Percentiles rank a stretch among this genome's conserved stretches.
Evolutionary conservation across 2,797 vertebrate species (phyloP).

Genomic region (Rhinogobio ventralis): DNA sequence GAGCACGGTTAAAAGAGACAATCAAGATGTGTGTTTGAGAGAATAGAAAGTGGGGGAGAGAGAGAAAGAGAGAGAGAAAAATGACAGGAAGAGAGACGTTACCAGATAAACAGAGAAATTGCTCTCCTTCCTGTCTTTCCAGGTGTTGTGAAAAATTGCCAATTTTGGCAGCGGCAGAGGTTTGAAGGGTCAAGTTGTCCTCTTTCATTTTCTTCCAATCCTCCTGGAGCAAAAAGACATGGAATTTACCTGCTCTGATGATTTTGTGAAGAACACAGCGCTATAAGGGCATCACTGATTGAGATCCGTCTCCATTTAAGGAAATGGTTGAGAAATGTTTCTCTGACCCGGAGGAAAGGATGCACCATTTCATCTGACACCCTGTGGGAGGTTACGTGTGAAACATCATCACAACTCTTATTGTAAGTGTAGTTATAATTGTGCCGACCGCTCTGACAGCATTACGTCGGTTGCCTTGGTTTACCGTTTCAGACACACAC

Average conservation of each 20-base stretch:
- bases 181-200: conserved; percentile 68
- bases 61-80: conserved; percentile 9
- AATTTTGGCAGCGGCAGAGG: conserved; percentile 67
- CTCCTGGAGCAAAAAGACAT: conserved; percentile 69
- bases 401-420: conserved; percentile 59
- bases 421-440: conserved; percentile 63
- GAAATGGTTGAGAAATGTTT: conserved; percentile 62
- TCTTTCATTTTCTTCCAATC: conserved; percentile 25
- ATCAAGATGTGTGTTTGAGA: conserved; percentile 17
- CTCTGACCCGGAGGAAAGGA: conserved; percentile 46
- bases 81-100: conserved; percentile 65
- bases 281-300: conserved; percentile 70
- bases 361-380: conserved; percentile 67
- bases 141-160: conserved; percentile 79
- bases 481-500: conserved; percentile 25
- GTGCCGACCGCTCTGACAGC: conserved; percentile 51
- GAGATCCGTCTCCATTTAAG: conserved; percentile 62
- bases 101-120: conserved; percentile 45
- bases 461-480: conserved; percentile 63
- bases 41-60: neutral
- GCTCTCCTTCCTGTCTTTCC: conserved; percentile 72
- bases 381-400: conserved; percentile 56
- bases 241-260: conserved; percentile 77
- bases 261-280: conserved; percentile 63
- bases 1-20: conserved; percentile 50